Percentiles rank a stretch among this genome's conserved stretches.
Conservation (phyloP, 2,797 vertebrate genomes). For the Darevskia nairensis region DNA sequence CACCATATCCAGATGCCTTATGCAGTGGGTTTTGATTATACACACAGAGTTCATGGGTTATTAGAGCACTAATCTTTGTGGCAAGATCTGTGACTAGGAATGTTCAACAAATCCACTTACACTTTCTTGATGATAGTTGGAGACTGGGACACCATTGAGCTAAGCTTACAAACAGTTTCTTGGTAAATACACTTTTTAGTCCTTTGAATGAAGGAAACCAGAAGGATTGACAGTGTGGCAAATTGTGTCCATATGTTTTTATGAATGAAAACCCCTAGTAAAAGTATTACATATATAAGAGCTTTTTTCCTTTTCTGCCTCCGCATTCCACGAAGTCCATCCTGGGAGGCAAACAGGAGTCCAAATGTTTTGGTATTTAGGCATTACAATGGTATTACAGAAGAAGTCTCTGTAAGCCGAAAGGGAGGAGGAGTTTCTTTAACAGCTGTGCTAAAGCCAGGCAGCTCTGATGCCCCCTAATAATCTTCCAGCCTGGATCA, state of each 20-base stretch:
- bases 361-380: background rate
- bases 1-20: background rate
- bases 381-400: constrained; percentile 1
- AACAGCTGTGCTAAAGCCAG: rapidly evolving
- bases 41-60: background rate
- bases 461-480: background rate
- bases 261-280: background rate
- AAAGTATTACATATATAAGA: constrained; percentile 8
- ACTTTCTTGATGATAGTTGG: background rate
- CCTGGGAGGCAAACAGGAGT: background rate
- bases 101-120: background rate
- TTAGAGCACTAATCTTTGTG: background rate
- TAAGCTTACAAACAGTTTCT: background rate
- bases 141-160: background rate
- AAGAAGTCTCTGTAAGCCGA: background rate
- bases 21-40: background rate
- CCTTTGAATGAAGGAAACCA: background rate
- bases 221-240: background rate
- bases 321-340: background rate
- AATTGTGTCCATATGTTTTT: background rate
- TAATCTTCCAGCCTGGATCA: background rate
- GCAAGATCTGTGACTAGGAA: background rate
- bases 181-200: background rate
- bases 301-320: constrained; percentile 28
- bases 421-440: constrained; percentile 36